Conservation (phyloP, 2,113 vertebrate species). For the Sporophila hypoxantha region DNA sequence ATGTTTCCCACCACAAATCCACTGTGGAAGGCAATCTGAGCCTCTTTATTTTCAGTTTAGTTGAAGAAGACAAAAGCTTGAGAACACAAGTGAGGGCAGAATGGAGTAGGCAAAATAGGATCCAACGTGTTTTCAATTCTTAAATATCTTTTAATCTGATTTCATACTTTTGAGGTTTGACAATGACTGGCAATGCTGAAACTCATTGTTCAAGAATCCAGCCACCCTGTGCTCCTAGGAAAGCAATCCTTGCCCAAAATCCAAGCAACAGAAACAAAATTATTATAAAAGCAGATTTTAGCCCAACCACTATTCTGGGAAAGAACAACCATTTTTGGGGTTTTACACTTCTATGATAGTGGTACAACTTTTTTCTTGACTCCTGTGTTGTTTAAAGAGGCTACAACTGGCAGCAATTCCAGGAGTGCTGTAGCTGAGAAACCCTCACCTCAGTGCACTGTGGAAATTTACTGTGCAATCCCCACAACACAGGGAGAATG, state of each 20-base stretch:
- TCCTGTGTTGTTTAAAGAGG: not conserved
- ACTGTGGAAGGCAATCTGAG: not conserved
- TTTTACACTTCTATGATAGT: not conserved
- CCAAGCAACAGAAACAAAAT: not conserved
- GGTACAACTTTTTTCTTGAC: not conserved
- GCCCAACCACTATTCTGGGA: not conserved
- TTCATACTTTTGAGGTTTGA: not conserved
- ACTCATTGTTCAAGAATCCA: not conserved
- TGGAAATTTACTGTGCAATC: constrained; percentile 40
- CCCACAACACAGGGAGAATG: not conserved
- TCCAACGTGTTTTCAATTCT: not conserved
- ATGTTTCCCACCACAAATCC: not conserved
- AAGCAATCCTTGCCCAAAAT: not conserved
- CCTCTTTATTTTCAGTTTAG: not conserved
- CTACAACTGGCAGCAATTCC: not conserved
- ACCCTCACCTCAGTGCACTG: not conserved
- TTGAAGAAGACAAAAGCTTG: not conserved
- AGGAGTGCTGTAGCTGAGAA: not conserved
- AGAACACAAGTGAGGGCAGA: not conserved
- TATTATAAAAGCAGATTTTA: not conserved
- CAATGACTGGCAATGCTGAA: not conserved
- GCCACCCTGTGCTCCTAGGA: not conserved
- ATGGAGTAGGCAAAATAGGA: not conserved
- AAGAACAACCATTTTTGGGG: not conserved
- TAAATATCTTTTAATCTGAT: not conserved